A percentile compares a stretch with the other conserved stretches of the same genome.
phyloP scores from a whole-genome alignment of 2,797 vertebrate species.

The Cynodonichthys magdalenae region DNA sequence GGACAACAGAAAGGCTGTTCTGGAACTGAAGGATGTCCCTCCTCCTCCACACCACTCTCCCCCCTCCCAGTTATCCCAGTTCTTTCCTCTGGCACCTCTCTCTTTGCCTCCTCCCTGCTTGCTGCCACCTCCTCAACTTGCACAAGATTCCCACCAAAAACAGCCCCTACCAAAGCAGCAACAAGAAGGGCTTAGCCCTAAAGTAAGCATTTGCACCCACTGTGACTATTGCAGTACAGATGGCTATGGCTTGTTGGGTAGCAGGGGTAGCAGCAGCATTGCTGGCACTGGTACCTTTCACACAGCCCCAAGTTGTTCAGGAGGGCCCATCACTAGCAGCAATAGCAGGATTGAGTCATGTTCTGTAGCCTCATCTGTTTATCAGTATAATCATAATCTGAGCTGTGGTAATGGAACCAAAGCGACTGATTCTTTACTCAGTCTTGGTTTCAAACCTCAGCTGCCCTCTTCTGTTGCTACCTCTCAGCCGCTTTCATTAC shows the following conservation, averaged over 20 bases:
- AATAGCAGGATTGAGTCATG: slow-evolving; percentile 37
- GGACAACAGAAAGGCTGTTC: slow-evolving; percentile 87
- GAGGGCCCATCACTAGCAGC: slow-evolving; percentile 39
- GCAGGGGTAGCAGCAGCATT: slow-evolving; percentile 66
- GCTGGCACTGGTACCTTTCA: slow-evolving; percentile 76
- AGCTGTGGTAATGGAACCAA: slow-evolving; percentile 41
- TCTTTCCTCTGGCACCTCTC: slow-evolving; percentile 84
- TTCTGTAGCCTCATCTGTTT: slow-evolving; percentile 51
- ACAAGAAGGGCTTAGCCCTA: slow-evolving; percentile 83
- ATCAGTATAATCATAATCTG: slow-evolving; percentile 47
- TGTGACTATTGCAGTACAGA: slow-evolving; percentile 76
- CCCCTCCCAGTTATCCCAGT: slow-evolving; percentile 78
- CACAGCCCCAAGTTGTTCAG: slow-evolving; percentile 39
- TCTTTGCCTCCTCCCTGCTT: slow-evolving; percentile 68
- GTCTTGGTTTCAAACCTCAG: slow-evolving; percentile 60
- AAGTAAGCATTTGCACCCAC: slow-evolving; percentile 94
- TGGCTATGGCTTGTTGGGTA: slow-evolving; percentile 70
- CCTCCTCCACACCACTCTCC: slow-evolving; percentile 81
- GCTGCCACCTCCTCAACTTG: slow-evolving; percentile 56
- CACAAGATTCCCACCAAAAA: slow-evolving; percentile 78
- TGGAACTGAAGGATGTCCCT: slow-evolving; percentile 91
- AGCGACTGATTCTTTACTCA: slow-evolving; percentile 44
- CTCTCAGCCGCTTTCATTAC: slow-evolving; percentile 75
- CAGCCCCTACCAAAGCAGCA: slow-evolving; percentile 52
- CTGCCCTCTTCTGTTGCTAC: slow-evolving; percentile 70